A percentile compares a stretch with the other conserved stretches of the same genome.
Evolutionary conservation across 64 coral and sea anemone species (phyloP).

Genomic region (Catalaphyllia jardinei): DNA sequence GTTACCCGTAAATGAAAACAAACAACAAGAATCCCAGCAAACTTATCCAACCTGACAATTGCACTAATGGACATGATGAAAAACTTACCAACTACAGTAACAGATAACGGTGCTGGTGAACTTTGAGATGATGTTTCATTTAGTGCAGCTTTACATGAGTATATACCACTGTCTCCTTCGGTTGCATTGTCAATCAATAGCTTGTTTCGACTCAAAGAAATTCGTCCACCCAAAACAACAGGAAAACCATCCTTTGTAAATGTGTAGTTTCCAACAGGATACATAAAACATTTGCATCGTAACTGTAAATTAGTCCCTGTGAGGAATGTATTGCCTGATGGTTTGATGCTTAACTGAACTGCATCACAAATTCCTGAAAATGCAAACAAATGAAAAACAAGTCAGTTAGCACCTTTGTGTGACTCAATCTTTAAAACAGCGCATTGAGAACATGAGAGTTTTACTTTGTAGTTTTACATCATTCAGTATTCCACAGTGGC

Average conservation of each 20-base stretch:
- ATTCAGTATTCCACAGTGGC: too few relatives aligned
- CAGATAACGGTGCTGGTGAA: not conserved
- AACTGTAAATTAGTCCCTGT: slow-evolving; percentile 2
- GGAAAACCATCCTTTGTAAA: slow-evolving; percentile 62
- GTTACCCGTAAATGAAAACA: too few relatives aligned
- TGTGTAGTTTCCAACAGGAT: slow-evolving; percentile 43
- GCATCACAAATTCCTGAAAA: slow-evolving; percentile 37
- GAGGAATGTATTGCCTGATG: not conserved
- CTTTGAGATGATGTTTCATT: slow-evolving; percentile 16
- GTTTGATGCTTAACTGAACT: not conserved
- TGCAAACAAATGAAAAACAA: not conserved
- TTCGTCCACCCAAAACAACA: slow-evolving; percentile 6
- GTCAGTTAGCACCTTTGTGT: not conserved
- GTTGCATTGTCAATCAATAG: slow-evolving; percentile 53
- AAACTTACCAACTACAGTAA: slow-evolving; percentile 69
- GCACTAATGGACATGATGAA: too few relatives aligned
- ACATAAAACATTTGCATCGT: slow-evolving; percentile 43
- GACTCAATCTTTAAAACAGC: not conserved
- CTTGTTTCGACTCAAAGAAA: slow-evolving; percentile 55
- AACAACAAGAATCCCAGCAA: too few relatives aligned
- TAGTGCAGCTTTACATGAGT: slow-evolving; percentile 70
- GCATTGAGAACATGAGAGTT: not conserved
- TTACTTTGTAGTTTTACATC: too few relatives aligned
- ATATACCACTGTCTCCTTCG: slow-evolving; percentile 65
- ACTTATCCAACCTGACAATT: too few relatives aligned